Evolutionary conservation across 1,140 invertebrate species (phyloP).

Genomic region (Calephelis nemesis): DNA sequence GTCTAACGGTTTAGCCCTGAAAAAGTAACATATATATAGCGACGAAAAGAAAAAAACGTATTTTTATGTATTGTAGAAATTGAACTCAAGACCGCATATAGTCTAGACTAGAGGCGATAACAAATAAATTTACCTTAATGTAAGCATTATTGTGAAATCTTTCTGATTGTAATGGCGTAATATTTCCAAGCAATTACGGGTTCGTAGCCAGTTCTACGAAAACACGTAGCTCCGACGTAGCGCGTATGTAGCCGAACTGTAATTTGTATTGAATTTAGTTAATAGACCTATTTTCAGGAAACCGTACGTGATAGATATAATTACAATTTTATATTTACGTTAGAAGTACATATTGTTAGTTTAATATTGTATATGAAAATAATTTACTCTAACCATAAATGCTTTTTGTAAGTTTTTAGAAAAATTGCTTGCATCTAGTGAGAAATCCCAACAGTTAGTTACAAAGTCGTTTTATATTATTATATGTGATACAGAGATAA

Average conservation of each 20-base stretch:
- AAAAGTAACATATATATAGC: background rate
- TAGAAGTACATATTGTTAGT: too few species aligned
- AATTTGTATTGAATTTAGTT: slow-evolving; percentile 13
- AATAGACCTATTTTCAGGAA: slow-evolving; percentile 15
- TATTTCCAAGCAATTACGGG: slow-evolving; percentile 37
- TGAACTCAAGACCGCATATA: too few species aligned
- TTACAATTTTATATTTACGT: too few species aligned
- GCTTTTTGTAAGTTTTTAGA: too few species aligned
- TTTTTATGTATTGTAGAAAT: background rate
- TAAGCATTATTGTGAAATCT: background rate
- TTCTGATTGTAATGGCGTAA: slow-evolving; percentile 23
- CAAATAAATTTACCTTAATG: background rate
- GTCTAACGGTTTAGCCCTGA: too few species aligned
- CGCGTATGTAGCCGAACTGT: slow-evolving; percentile 14
- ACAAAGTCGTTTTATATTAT: too few species aligned
- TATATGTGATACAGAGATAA: too few species aligned
- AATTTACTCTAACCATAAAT: too few species aligned
- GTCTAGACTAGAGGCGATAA: too few species aligned
- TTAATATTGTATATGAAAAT: too few species aligned
- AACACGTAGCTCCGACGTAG: slow-evolving; percentile 22
- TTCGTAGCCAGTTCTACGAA: slow-evolving; percentile 21
- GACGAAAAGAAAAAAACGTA: background rate
- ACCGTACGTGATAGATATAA: background rate
- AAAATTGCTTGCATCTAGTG: too few species aligned
- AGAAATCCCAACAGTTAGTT: too few species aligned